Evolutionary conservation across 2,888 invertebrate species (phyloP), one percentile per base, ranked within the genome.

Genomic region (Acleris holmiana): DNA sequence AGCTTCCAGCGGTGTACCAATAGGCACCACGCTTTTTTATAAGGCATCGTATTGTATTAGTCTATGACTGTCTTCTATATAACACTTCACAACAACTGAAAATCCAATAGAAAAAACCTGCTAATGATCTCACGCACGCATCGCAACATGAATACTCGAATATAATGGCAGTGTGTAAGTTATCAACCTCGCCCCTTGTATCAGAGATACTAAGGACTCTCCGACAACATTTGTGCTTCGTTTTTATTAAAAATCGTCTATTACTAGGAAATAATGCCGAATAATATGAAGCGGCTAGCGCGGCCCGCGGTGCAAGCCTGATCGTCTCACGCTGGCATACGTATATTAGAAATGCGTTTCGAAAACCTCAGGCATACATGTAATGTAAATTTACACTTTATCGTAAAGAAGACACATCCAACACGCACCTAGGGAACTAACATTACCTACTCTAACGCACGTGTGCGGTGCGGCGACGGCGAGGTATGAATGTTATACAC

Each of bases 331-430:
- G 77, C 78, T 78, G 77, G 80, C 77, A 83, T 85, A 89, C 84
- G 84, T 90, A 89, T 86, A 85, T 85, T 87, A 88, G 88, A 91
- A 91, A 89, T 90, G 88, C 88, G 85, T 84, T 86, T 84, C 84
- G 84, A 88, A 88, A 86, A 86, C 78, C 80, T 75, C 88, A 88
- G 79, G 75, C 89, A 88, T 82, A 86, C 89, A 75, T 77, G 83
- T 78, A 72, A 83, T 82, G 86, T 84, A 84, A 84, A 88, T 80
- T 81, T 83, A 84, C 83, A 86, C 58, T 48, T 65, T 48, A 63
- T 23, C 49, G 89, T 89, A 88, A 84, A 86, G 85, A 87, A 89
- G 86, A 89, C 87, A 83, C 88, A 91, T 84, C 82, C 88, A 85
- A 85, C 89, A 88, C 86, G 85, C 89, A 89, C 82, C 85, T 82